These are phyloP conservation scores for Microcebus lehilahytsara DNA, from an alignment of 2,113 vertebrate species.

Conservation along the genomic window DNA sequence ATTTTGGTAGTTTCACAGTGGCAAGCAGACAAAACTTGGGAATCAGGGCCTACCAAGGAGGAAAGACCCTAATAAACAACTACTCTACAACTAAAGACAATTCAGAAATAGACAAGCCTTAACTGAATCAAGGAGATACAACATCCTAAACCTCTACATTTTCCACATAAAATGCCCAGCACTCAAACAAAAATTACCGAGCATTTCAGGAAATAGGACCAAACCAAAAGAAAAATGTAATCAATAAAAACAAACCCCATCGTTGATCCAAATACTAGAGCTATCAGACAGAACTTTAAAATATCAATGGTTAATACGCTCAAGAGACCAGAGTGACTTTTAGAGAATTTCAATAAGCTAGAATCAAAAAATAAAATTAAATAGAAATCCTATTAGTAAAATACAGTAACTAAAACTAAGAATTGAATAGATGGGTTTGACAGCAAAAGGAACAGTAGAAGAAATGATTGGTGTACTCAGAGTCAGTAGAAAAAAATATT, in stretches of 20 bases:
- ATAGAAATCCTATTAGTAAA: neutral
- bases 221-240: neutral
- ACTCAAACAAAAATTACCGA: conserved; percentile 16
- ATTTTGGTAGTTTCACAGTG: neutral
- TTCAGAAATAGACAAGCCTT: neutral
- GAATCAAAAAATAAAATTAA: neutral
- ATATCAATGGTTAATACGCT: neutral
- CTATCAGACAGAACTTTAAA: neutral
- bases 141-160: neutral
- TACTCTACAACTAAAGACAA: neutral
- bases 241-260: neutral
- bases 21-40: neutral
- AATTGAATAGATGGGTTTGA: neutral
- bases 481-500: neutral
- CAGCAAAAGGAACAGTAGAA: neutral
- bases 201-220: neutral
- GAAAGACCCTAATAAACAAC: neutral
- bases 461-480: neutral
- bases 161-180: neutral
- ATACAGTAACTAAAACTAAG: neutral
- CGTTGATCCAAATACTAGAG: neutral
- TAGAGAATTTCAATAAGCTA: neutral
- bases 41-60: neutral
- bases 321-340: neutral
- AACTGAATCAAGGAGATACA: neutral